Base-by-base conservation (phyloP, 92 coral and sea anemone species). In the Zoanthus sociatus region DNA sequence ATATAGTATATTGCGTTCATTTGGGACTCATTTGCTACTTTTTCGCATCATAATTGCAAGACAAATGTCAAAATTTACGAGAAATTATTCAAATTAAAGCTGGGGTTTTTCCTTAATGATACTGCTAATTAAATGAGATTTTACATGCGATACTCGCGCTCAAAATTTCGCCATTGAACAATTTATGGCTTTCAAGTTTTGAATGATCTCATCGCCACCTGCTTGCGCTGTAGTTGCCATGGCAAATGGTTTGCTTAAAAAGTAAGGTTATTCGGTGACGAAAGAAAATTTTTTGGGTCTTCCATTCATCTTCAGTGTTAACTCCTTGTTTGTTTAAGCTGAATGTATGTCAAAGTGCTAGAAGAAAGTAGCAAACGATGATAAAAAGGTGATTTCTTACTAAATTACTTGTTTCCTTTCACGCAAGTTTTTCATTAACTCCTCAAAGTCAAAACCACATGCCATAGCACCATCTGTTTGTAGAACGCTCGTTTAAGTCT, bases 171-270 rank as follows among this genome's bases (percentile, higher is more conserved):
- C 51, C 44, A 71, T 81, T 14, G 58, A 81, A 20, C 74, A 81
- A 60, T 58, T 66, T 81, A 81, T 63, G 85, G 75, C 71, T 81
- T 81, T 66, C 53, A 66, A 50, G 53, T 53, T 45, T 63, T 50
- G 58, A 46, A 68, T 81, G 85, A 81, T 81, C 85, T 81, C 85
- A 81, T 45, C 30, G 61, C 63, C 85, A 81, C 85, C 85, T 81
- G 85, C 85, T 67, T 31, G 46, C 26, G 45, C 75, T 47, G 6
- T 26, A 11, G 85, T 67, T 18, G 32, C 76, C 71, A 81, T 47
- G 58, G 31, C 85, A 46, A 81, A 71, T 1, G 85, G 20, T 17
- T 17, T 18, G 12, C 16, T 44, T 45, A 8, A 44, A 14, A 67
- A 14, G 75, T 14, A 68, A 81, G 17, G 55, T 20, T 73, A 81